A percentile compares a stretch with the other conserved stretches of the same genome.
Evolutionary conservation across 2,888 invertebrate genomes (phyloP).

Genomic region (Xylocampa areola): DNA sequence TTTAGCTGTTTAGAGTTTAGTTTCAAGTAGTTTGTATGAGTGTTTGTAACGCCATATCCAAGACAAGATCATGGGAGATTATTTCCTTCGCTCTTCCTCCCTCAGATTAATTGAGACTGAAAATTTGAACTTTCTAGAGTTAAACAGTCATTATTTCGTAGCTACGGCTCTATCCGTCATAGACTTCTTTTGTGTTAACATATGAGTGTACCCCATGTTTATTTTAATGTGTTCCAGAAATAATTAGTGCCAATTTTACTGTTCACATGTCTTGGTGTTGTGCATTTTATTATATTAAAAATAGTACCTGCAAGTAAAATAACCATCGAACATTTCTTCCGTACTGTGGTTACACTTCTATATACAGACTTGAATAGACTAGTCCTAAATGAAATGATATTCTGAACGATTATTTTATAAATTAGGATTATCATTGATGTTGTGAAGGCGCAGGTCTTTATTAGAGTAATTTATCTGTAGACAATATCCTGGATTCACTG

Average conservation of each 20-base stretch:
- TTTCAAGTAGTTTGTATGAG: neutral
- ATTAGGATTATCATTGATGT: neutral
- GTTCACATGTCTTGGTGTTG: constrained; percentile 13
- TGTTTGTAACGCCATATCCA: too few relatives aligned
- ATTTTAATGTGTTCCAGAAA: constrained; percentile 21
- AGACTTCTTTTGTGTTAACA: neutral
- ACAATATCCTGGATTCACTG: too few relatives aligned
- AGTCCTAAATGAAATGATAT: neutral
- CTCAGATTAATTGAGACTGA: too few relatives aligned
- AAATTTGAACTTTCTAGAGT: too few relatives aligned
- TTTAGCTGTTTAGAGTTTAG: neutral
- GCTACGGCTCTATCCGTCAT: neutral
- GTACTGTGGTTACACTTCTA: constrained; percentile 17
- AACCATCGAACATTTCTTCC: constrained; percentile 39
- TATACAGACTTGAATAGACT: constrained; percentile 15
- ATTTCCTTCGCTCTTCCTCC: too few relatives aligned
- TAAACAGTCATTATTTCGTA: neutral
- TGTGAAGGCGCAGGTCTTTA: constrained; percentile 8
- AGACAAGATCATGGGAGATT: too few relatives aligned
- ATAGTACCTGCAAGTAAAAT: constrained; percentile 15
- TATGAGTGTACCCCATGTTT: constrained; percentile 2
- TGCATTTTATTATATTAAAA: constrained; percentile 22
- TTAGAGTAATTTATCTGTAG: too few relatives aligned
- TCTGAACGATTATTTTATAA: neutral
- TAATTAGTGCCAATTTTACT: constrained; percentile 46